Conservation (phyloP, 1,140 invertebrate species). For the Hyles vespertilio region DNA sequence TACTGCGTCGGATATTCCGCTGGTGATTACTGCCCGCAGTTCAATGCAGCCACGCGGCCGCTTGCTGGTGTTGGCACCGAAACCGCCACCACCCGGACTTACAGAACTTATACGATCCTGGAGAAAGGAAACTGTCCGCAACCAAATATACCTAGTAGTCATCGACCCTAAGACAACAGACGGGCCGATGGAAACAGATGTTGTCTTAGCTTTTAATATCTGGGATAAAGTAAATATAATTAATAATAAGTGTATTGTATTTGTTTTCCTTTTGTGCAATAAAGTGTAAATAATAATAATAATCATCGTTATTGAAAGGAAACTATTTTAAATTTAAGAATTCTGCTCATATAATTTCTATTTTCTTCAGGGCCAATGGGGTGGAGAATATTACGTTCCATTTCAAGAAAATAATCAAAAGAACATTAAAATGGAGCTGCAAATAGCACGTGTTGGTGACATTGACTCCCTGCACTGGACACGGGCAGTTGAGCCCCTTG, state of each 20-base stretch:
- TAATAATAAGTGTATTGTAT: no score
- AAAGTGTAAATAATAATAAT: no score
- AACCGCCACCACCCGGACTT: constrained; percentile 7
- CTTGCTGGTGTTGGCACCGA: constrained; percentile 58
- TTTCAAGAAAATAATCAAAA: constrained; percentile 8
- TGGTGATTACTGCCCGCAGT: constrained; percentile 81
- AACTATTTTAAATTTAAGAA: not conserved
- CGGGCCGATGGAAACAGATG: constrained; percentile 21
- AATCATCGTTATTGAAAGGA: not conserved
- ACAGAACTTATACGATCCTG: constrained; percentile 53
- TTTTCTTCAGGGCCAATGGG: constrained; percentile 26
- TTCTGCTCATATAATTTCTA: not conserved
- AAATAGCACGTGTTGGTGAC: constrained; percentile 24
- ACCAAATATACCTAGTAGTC: constrained; percentile 31
- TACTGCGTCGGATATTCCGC: constrained; percentile 81
- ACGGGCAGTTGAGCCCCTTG: constrained; percentile 10
- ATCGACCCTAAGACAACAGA: constrained; percentile 27
- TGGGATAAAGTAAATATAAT: constrained; percentile 34
- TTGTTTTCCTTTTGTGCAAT: no score
- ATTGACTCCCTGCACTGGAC: constrained; percentile 33
- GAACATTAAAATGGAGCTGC: constrained; percentile 13
- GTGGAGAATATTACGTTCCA: constrained; percentile 33
- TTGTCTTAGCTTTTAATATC: constrained; percentile 32
- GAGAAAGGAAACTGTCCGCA: constrained; percentile 23
- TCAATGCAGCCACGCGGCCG: constrained; percentile 81